phyloP scores from a whole-genome alignment of 2,797 vertebrate species.

The Centroberyx gerrardi region DNA sequence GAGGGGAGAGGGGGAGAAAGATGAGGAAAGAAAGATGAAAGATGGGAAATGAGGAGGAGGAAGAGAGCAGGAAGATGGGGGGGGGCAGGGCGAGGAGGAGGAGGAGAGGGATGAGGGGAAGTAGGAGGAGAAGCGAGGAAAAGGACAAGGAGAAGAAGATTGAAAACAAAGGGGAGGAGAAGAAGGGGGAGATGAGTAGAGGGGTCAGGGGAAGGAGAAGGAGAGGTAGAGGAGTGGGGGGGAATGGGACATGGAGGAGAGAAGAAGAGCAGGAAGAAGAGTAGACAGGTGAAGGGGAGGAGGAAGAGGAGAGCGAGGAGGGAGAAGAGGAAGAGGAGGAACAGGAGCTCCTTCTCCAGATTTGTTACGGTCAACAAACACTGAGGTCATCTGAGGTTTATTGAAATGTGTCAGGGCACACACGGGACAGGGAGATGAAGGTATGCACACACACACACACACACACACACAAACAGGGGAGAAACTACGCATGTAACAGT shows the following conservation, averaged over 20 bases:
- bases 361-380: background rate
- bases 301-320: background rate
- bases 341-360: background rate
- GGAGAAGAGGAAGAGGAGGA: background rate
- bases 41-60: too few species aligned
- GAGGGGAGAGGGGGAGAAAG: too few species aligned
- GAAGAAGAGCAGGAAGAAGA: background rate
- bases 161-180: accelerated
- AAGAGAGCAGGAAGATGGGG: too few species aligned
- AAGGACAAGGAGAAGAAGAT: too few species aligned
- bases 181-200: background rate
- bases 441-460: too few species aligned
- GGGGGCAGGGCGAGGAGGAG: background rate
- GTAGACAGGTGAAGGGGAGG: background rate
- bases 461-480: background rate
- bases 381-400: background rate
- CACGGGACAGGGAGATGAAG: background rate
- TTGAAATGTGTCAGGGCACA: constrained; percentile 9
- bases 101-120: background rate
- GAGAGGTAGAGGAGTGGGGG: background rate
- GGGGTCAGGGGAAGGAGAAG: too few species aligned
- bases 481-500: too few species aligned
- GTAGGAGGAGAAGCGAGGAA: background rate
- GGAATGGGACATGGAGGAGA: background rate
- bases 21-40: too few species aligned